phyloP scores from a whole-genome alignment of 1,140 invertebrate species.

The Pseudomyrmex cubaensis region DNA sequence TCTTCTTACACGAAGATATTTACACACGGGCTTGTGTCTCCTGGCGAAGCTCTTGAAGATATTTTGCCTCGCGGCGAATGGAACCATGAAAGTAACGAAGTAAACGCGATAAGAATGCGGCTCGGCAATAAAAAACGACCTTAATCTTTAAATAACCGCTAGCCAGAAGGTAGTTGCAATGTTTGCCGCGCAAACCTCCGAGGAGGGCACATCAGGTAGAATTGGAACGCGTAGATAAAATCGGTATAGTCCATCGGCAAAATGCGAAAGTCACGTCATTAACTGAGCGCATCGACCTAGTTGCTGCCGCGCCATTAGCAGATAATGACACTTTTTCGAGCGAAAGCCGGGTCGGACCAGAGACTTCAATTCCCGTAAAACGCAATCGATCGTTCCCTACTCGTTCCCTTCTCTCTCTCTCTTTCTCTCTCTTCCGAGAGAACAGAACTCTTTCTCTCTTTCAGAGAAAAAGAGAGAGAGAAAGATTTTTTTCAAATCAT shows the following conservation, averaged over 20 bases:
- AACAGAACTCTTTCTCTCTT: neutral
- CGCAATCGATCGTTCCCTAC: slow-evolving; percentile 63
- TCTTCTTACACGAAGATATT: slow-evolving; percentile 39
- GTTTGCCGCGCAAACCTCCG: neutral
- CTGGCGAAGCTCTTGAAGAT: slow-evolving; percentile 1
- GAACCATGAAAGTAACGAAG: slow-evolving; percentile 30
- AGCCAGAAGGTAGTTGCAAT: neutral
- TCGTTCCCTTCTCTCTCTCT: slow-evolving; percentile 3
- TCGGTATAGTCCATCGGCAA: slow-evolving; percentile 38
- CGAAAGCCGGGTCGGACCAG: slow-evolving; percentile 18
- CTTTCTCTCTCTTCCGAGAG: neutral
- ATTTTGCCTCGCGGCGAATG: slow-evolving; percentile 19
- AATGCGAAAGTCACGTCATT: slow-evolving; percentile 68
- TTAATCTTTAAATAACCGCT: slow-evolving; percentile 46
- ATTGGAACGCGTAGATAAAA: slow-evolving; percentile 59
- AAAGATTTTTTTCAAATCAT: slow-evolving; percentile 50
- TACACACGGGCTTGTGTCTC: slow-evolving; percentile 13
- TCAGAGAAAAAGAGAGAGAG: no score
- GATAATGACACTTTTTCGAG: slow-evolving; percentile 73
- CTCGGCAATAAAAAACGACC: slow-evolving; percentile 35
- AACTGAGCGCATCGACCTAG: slow-evolving; percentile 70
- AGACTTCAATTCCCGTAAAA: slow-evolving; percentile 43
- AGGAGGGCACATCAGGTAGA: slow-evolving; percentile 50
- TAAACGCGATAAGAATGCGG: slow-evolving; percentile 37
- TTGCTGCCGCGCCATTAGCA: slow-evolving; percentile 70